Evolutionary conservation across 2,113 vertebrate species (phyloP), one percentile per base, ranked within the genome.

Genomic region (Lophochroa leadbeateri): DNA sequence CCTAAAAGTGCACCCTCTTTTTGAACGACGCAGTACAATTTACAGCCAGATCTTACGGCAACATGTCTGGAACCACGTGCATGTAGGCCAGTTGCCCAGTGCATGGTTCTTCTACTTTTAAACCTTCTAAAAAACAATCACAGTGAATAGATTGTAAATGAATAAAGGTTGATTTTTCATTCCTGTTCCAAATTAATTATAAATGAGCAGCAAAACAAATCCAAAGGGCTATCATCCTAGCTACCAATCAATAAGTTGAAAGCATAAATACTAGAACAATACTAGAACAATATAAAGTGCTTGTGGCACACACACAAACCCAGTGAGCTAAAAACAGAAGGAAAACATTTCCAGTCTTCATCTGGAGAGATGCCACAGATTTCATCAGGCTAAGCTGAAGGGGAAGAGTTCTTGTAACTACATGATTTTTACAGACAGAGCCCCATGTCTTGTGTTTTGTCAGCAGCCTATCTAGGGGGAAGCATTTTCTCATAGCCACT

Each of bases 351-450:
- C 88, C 93, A 96, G 60, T 78, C 80, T 94, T 95, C 72, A 71
- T 94, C 92, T 95, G 92, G 88, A 96, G 70, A 65, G 57, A 79
- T 72, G 94, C 88, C 92, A 94, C 50, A 60, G 47, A 92, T 94
- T 95, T 96, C 94, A 93, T 92, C 92, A 96, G 46, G 75, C 79
- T 96, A 85, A 93, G 61, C 61, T 90, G 82, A 94, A 96, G 52
- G 61, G 82, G 72, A 92, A 92, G 79, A 91, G 65, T 43, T 96
- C 95, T 96, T 90, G 37, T 74, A 93, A 69, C 57, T 70, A 35
- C 27, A 47, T 28, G 60, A 65, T 83, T 96, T 92, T 90, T 86
- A 94, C 68, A 90, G 82, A 57, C 29, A 58, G 43, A 94, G 39
- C 2, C 46, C 80, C 44, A 41, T 64, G 41, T 39, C 69, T 79